Evolutionary conservation across 2,113 vertebrate genomes (phyloP).

Genomic region (Taurulus bubalis): DNA sequence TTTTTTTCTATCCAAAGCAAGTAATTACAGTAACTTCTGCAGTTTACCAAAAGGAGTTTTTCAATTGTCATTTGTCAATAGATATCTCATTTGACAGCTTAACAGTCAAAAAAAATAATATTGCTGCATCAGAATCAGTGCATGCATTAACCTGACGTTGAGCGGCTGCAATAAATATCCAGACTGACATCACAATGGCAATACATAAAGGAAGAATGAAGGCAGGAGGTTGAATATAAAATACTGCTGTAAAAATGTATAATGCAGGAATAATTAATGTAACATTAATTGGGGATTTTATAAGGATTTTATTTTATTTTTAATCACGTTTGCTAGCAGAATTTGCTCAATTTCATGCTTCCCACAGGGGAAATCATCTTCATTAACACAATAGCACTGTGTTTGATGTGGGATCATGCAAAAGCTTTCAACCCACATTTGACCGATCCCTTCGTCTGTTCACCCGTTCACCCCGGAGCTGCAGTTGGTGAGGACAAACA

Average conservation of each 20-base stretch:
- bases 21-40: neutral
- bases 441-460: neutral
- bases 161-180: constrained; percentile 4
- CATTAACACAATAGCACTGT: constrained; percentile 1
- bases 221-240: neutral
- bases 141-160: neutral
- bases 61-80: neutral
- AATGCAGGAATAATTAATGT: neutral
- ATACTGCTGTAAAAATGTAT: neutral
- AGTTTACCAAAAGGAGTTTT: neutral
- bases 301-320: neutral
- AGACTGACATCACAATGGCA: neutral
- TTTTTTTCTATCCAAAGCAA: neutral
- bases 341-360: constrained; percentile 38
- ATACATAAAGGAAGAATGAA: neutral
- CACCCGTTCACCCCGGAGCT: constrained; percentile 2
- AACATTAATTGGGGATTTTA: neutral
- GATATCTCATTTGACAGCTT: neutral
- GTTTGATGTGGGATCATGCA: constrained; percentile 36
- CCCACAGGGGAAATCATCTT: constrained; percentile 48
- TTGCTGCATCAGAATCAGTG: neutral
- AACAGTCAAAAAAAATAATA: constrained; percentile 11
- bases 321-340: constrained; percentile 42
- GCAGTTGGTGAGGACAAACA: constrained; percentile 27
- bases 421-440: constrained; percentile 20